Base-by-base conservation (phyloP, 2,888 invertebrate species). In the Cylloceria caligata region DNA sequence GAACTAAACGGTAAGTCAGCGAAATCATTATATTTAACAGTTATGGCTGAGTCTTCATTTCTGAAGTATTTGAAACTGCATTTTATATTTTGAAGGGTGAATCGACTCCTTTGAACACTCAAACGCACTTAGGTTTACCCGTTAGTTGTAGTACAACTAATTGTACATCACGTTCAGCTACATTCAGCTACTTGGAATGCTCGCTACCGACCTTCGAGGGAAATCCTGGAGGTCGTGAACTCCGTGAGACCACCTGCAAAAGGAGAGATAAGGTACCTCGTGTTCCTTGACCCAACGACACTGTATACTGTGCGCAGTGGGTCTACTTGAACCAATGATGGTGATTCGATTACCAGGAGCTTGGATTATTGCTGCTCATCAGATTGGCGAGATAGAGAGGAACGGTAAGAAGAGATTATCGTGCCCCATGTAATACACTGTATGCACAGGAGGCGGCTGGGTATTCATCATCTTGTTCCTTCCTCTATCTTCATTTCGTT, bases 311-410 rank as follows among this genome's bases (percentile, higher is more conserved):
- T 21, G 57, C n/a, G 42, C 60, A 36, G 65, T 49, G 76, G 87
- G 84, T 83, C 84, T 77, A 81, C 80, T 84, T 75, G 55, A 67
- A 71, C 83, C 75, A 83, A 86, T 78, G 87, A 84, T 85, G 85
- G 83, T 82, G 68, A 83, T 86, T 87, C 88, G 87, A 89, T 89
- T 88, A 88, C 88, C 84, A 76, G 84, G 80, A 87, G 86, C 86
- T 85, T 79, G 81, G 85, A 88, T 87, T 86, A 86, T 87, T 86
- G 86, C 83, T 76, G 76, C 79, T 88, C 87, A 86, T 87, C 86
- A 86, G 72, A 55, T 60, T 55, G 62, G 39, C 76, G 72, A 76
- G 83, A 83, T 80, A 52, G 77, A 79, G 82, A 81, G 72, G 83
- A 83, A 84, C 84, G 81, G 83, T 75, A 72, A 81, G 80, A 83